Base-by-base conservation (phyloP, 1,140 invertebrate species). In the Gonatopus flavifemur region DNA sequence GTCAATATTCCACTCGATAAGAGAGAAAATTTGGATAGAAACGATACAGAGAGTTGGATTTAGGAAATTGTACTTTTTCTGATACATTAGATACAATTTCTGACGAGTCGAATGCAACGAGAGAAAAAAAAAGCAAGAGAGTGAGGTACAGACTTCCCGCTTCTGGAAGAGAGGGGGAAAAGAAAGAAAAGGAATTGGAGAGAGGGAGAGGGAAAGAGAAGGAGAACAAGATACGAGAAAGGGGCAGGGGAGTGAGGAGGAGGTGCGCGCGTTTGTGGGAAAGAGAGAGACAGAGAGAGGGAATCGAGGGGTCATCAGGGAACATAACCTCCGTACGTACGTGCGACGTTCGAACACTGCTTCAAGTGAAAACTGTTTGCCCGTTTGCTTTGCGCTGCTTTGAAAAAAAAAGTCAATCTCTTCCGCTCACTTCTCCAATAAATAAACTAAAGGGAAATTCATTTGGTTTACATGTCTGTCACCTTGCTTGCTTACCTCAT, bases 281-380 rank as follows among this genome's bases (percentile, higher is more conserved):
- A 16, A 13, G 2, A 44, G 6, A 32, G 31, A 33, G 46, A 49
- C 30, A 28, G 41, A 19, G 47, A 30, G 43, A 37, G 30, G 44
- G 45, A 52, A 33, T 31, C 49, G 65, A 62, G 64, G 64, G 67
- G 66, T 64, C 59, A 68, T 68, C 59, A 62, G n/a, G 62, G 60
- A 65, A 67, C 64, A 62, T 70, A 70, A 70, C 66, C 67, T 70
- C 59, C 39, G 61, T 30, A 49, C 33, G 52, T 54, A 37, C 33
- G 52, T 54, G 35, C 55, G 55, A 60, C 48, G 61, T 62, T 50
- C 46, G 33, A 22, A 22, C 37, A 39, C 24, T 51, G 21, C n/a
- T n/a, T n/a, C n/a, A n/a, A 30, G 28, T 7, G n/a, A 7, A n/a
- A 8, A n/a, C 7, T 30, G 28, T 8, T n/a, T 30, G 28, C 7